Evolutionary conservation across 2,888 invertebrate species (phyloP), one percentile per base, ranked within the genome.

Genomic region (Drosophila crucigera): DNA sequence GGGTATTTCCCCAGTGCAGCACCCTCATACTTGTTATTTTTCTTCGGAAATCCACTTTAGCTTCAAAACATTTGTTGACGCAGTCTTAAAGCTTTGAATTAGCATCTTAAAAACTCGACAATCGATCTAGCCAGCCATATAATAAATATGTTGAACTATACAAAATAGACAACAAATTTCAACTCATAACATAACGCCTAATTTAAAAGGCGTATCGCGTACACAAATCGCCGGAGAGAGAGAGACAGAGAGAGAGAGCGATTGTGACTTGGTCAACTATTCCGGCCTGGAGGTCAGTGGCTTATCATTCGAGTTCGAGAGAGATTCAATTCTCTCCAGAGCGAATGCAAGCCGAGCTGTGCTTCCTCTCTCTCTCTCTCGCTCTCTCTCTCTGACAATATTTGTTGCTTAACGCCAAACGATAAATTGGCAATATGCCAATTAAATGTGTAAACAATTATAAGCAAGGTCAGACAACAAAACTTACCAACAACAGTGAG

Each of bases 231-330:
- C 43, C 16, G 16, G n/a, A 31, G 53, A 53, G 22, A 33, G 35
- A 53, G 50, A 31, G 30, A 33, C 31, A 53, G 54, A 75, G 10
- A 16, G 30, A 52, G 53, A 75, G 73, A 53, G 28, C 35, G n/a
- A 35, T 63, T 56, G 50, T 49, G 39, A 37, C 41, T 43, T 31
- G 31, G 65, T 71, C 30, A 47, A 55, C 59, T 60, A 33, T 54
- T 43, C 37, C 55, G 54, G 66, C 60, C 72, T 64, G 66, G 85
- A 87, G 85, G 85, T 85, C 85, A 85, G 81, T 87, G 90, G 88
- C 85, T 85, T 85, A 85, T 85, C 85, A 68, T 61, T 61, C 68
- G 56, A 74, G 80, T n/a, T 37, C 25, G 28, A 39, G 56, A 77
- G 54, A 56, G 60, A 68, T 14, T 4, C 30, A 52, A n/a, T 52